Evolutionary conservation across 2,888 invertebrate genomes (phyloP).

Genomic region (Acanthosepion pharaonis): DNA sequence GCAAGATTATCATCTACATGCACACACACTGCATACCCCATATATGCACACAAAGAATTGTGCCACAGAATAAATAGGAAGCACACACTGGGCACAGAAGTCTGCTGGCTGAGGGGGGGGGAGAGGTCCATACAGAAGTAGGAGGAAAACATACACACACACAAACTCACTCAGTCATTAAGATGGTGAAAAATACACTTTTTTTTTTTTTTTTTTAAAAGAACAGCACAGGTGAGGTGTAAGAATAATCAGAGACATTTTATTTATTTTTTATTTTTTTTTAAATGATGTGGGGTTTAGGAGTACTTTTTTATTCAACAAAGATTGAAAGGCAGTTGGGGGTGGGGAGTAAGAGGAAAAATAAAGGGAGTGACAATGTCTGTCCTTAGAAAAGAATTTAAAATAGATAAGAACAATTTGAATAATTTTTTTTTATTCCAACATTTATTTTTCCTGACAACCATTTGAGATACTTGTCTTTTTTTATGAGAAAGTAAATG

Average conservation of each 20-base stretch:
- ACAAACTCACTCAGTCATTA: background rate
- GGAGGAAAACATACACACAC: background rate
- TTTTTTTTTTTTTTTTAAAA: background rate
- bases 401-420: no score
- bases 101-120: background rate
- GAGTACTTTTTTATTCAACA: background rate
- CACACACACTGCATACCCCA: background rate
- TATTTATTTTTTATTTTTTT: no score
- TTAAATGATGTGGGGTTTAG: background rate
- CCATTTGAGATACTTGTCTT: background rate
- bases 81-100: background rate
- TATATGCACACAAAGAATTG: background rate
- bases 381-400: no score
- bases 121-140: no score
- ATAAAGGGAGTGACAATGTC: background rate
- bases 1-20: background rate
- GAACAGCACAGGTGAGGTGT: background rate
- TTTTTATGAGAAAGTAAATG: background rate
- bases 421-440: background rate
- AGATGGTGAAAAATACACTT: background rate
- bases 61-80: constrained; percentile 8
- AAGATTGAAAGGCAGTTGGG: background rate
- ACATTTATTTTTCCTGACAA: background rate
- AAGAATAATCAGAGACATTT: background rate
- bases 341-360: no score